These are phyloP conservation scores for Plebejus melissa DNA, from an alignment of 2,888 invertebrate species.

Conservation along the genomic window DNA sequence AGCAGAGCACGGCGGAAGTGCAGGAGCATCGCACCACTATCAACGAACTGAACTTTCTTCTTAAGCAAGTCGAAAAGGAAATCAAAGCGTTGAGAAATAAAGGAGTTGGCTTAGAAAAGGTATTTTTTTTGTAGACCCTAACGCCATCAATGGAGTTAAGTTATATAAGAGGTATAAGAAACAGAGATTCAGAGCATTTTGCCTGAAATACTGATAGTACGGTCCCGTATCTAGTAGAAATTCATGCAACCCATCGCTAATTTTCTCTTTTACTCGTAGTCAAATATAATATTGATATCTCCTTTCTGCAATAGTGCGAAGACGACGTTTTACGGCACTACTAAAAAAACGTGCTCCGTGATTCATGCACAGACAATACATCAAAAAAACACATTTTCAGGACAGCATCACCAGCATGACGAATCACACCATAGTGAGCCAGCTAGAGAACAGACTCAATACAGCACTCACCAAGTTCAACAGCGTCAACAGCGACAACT, in stretches of 20 bases:
- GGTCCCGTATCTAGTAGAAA: too few relatives aligned
- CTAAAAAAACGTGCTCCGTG: too few relatives aligned
- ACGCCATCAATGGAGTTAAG: too few relatives aligned
- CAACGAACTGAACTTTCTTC: conserved; percentile 72
- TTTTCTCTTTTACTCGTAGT: too few relatives aligned
- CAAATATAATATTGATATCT: too few relatives aligned
- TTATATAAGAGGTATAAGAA: too few relatives aligned
- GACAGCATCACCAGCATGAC: conserved; percentile 54
- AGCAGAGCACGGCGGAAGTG: conserved; percentile 72
- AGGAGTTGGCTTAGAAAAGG: conserved; percentile 48
- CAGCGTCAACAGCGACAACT: conserved; percentile 85
- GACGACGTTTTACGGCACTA: too few relatives aligned
- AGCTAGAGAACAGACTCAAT: conserved; percentile 86
- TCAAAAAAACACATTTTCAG: conserved; percentile 38
- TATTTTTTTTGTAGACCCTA: neutral
- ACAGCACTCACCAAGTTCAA: conserved; percentile 88
- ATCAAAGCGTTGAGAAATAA: conserved; percentile 61
- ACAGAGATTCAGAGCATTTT: too few relatives aligned
- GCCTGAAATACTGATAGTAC: too few relatives aligned
- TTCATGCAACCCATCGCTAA: too few relatives aligned
- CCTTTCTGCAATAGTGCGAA: too few relatives aligned
- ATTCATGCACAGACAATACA: too few relatives aligned
- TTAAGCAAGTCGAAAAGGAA: conserved; percentile 76
- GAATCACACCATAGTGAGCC: conserved; percentile 73
- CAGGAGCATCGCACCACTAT: conserved; percentile 70